A percentile compares a stretch with the other conserved stretches of the same genome.
Evolutionary conservation across 1,140 invertebrate species (phyloP).

Genomic region (Drosophila parvula): DNA sequence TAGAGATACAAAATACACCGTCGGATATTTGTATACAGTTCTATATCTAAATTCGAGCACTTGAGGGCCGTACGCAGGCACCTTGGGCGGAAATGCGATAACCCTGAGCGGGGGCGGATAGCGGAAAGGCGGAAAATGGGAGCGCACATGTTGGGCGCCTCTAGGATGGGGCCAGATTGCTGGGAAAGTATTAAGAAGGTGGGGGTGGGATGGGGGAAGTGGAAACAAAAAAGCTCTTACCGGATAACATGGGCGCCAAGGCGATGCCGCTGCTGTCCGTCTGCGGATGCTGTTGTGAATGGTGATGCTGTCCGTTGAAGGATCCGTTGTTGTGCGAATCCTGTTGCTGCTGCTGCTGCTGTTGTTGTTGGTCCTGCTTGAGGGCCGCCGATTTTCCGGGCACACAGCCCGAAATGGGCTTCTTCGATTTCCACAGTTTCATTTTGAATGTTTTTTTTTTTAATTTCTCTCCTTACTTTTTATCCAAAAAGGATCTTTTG

Average conservation of each 20-base stretch:
- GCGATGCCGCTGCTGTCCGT: conserved; percentile 68
- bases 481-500: conserved; percentile 6
- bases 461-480: not conserved
- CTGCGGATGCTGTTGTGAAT: conserved; percentile 48
- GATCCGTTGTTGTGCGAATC: conserved; percentile 24
- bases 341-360: conserved; percentile 73
- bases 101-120: conserved; percentile 64
- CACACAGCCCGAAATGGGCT: conserved; percentile 79
- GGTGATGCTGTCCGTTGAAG: conserved; percentile 34
- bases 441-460: conserved; percentile 43
- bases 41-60: conserved; percentile 56
- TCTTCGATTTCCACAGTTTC: conserved; percentile 83
- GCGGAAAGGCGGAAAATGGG: conserved; percentile 32
- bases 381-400: conserved; percentile 71
- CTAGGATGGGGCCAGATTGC: not conserved
- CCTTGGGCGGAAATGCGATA: conserved; percentile 81
- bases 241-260: conserved; percentile 78
- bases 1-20: conserved; percentile 24
- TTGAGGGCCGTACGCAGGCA: conserved; percentile 62
- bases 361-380: conserved; percentile 72
- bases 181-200: not conserved
- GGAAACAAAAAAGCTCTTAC: conserved; percentile 63
- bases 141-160: conserved; percentile 43
- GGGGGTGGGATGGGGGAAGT: conserved; percentile 1
- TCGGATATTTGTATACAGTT: conserved; percentile 25